Conservation (phyloP, 2,113 vertebrate genomes). For the Tragelaphus scriptus region DNA sequence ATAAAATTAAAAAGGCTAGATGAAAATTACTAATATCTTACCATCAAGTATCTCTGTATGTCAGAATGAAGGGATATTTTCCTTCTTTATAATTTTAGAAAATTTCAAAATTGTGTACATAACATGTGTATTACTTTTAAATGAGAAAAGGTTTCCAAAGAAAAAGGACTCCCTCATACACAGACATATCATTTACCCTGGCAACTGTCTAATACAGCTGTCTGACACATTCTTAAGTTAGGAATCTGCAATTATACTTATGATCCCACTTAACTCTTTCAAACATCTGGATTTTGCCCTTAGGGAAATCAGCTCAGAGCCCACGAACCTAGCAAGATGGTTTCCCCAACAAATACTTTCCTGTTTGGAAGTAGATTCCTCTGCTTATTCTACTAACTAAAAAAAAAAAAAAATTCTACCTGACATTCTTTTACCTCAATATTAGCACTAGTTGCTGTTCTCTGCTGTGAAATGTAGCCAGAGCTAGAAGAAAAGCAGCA, state of each 20-base stretch:
- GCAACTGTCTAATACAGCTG: neutral
- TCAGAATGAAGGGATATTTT: neutral
- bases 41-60: neutral
- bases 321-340: slow-evolving; percentile 7
- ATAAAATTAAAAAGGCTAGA: neutral
- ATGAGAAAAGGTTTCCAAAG: neutral
- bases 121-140: neutral
- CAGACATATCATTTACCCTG: neutral
- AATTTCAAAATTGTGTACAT: neutral
- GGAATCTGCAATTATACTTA: neutral
- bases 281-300: slow-evolving; percentile 17
- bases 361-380: neutral
- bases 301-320: neutral
- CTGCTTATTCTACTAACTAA: neutral
- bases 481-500: neutral
- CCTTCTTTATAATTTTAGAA: neutral
- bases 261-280: slow-evolving; percentile 13
- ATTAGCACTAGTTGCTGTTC: neutral
- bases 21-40: neutral
- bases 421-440: neutral
- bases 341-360: neutral
- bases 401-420: neutral
- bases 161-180: neutral
- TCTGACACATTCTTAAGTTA: neutral
- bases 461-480: neutral